phyloP scores from a whole-genome alignment of 1,140 invertebrate species.

The Hirudo medicinalis region DNA sequence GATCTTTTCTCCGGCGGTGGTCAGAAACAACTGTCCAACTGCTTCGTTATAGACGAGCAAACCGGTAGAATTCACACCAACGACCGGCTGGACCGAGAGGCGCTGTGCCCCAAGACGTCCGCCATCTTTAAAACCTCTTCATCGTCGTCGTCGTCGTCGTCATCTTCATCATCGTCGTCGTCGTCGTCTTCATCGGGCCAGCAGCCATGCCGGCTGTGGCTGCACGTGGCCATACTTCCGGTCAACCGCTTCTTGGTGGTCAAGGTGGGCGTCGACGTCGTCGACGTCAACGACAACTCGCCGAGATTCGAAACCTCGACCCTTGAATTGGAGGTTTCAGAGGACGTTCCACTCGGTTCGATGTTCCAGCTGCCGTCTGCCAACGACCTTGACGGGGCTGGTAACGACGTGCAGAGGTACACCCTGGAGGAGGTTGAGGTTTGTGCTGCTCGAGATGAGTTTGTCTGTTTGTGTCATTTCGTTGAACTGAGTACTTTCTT shows the following conservation, averaged over 20 bases:
- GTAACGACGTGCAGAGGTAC: constrained; percentile 14
- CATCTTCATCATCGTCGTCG: background rate
- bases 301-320: constrained; percentile 10
- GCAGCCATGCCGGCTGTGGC: background rate
- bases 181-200: background rate
- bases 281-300: constrained; percentile 22
- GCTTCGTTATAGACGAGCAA: constrained; percentile 16
- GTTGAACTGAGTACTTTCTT: no score
- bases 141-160: background rate
- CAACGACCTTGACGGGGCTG: constrained; percentile 10
- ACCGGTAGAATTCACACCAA: constrained; percentile 18
- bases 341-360: constrained; percentile 9
- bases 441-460: no score
- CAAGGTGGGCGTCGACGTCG: constrained; percentile 14
- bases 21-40: background rate
- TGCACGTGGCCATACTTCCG: constrained; percentile 17
- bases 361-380: constrained; percentile 17
- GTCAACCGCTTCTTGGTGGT: constrained; percentile 16
- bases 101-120: constrained; percentile 1
- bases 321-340: constrained; percentile 6
- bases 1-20: background rate
- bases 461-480: no score
- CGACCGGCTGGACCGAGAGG: constrained; percentile 16
- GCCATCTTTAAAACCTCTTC: background rate
- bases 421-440: background rate